Base-by-base conservation (phyloP, 2,888 invertebrate species). In the Shargacucullia verbasci region DNA sequence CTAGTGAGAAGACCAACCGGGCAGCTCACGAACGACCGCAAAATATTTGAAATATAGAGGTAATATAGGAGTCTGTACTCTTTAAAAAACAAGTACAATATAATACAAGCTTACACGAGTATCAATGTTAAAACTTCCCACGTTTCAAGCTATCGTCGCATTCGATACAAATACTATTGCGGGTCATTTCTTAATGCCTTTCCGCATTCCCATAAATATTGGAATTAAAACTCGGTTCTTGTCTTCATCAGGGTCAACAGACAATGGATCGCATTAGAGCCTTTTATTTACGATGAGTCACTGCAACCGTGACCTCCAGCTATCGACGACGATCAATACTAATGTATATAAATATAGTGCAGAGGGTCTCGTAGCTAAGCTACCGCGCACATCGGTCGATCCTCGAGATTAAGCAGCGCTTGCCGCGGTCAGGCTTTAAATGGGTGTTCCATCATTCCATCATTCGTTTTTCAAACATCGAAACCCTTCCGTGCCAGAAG, bases 281-380 rank as follows among this genome's bases (percentile, higher is more conserved):
- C 13, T 40, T 52, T 52, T 35, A 59, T 75, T 69, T 60, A 48
- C 59, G 45, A 62, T 72, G 76, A 73, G 54, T 75, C 73, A 73
- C 14, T 55, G 52, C 27, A 61, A 25, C 48, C 43, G 0, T 59
- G 54, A 68, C 61, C 69, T 58, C 57, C 2, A n/a, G n/a, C 27
- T 40, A 70, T 64, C 27, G 53, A 46, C 15, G 39, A 14, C 53
- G 41, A 56, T 64, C 61, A 20, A 63, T 54, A 27, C 35, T 39
- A 46, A 62, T 60, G 25, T 44, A 20, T 46, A 66, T 65, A 70
- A 58, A 45, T 53, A 53, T 41, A 55, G 46, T 39, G 47, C 44
- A n/a, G 60, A 47, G 34, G 29, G 43, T n/a, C n/a, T n/a, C n/a
- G n/a, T n/a, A n/a, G n/a, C n/a, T n/a, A n/a, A n/a, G n/a, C n/a